phyloP scores from a whole-genome alignment of 1,140 invertebrate species.

The Drosophila arizonae region DNA sequence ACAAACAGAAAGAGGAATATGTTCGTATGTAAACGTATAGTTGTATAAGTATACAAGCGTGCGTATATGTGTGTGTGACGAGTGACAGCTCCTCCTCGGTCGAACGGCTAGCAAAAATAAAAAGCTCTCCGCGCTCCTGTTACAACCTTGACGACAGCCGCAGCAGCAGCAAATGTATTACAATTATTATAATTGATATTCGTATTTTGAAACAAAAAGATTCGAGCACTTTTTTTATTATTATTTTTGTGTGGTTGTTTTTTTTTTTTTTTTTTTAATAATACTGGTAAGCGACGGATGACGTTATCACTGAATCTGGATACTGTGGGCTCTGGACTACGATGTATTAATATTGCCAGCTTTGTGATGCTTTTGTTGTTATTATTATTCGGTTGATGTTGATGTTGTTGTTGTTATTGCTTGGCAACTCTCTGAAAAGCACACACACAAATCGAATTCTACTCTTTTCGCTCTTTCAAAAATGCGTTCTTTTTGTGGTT shows the following conservation, averaged over 20 bases:
- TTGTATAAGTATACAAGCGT: conserved; percentile 11
- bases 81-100: conserved; percentile 50
- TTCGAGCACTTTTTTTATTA: conserved; percentile 62
- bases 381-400: conserved; percentile 17
- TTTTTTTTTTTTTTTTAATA: conserved; percentile 24
- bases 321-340: conserved; percentile 6
- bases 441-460: conserved; percentile 44
- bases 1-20: conserved; percentile 40
- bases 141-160: conserved; percentile 54
- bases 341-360: conserved; percentile 23
- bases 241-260: no score
- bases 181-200: conserved; percentile 73
- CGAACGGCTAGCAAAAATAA: conserved; percentile 40
- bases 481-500: conserved; percentile 81
- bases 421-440: conserved; percentile 24
- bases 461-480: conserved; percentile 52
- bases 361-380: conserved; percentile 36
- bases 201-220: conserved; percentile 64
- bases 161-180: conserved; percentile 36
- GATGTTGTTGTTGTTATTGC: conserved; percentile 18
- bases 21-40: conserved; percentile 16
- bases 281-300: conserved; percentile 56
- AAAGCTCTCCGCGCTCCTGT: conserved; percentile 43
- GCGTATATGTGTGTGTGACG: conserved; percentile 8
- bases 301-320: conserved; percentile 62